Conservation (phyloP, 2,888 invertebrate genomes). For the Eulithis testata region DNA sequence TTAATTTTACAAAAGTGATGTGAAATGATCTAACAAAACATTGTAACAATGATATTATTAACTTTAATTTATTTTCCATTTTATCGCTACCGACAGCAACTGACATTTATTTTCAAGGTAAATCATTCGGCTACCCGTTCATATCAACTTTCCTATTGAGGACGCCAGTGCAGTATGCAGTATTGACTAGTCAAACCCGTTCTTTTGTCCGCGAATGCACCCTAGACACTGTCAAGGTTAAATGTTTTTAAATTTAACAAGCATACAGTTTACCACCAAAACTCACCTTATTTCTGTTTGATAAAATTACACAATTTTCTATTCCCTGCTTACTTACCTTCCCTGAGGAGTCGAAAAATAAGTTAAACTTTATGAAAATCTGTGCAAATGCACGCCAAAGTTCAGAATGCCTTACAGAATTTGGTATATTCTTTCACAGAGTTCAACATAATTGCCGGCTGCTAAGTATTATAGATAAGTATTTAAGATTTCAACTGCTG, state of each 20-base stretch:
- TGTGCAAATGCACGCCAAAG: neutral
- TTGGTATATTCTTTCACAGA: neutral
- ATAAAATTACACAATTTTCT: neutral
- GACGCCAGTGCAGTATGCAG: constrained; percentile 31
- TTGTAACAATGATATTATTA: constrained; percentile 44
- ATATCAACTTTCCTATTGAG: constrained; percentile 46
- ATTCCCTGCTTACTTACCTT: no score
- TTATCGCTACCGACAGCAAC: constrained; percentile 81
- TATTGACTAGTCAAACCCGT: constrained; percentile 19
- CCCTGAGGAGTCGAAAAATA: neutral
- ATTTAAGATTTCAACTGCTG: neutral
- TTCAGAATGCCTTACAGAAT: neutral
- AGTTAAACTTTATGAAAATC: neutral
- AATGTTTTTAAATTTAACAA: constrained; percentile 8
- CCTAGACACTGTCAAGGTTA: constrained; percentile 18
- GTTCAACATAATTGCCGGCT: neutral
- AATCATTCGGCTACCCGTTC: constrained; percentile 58
- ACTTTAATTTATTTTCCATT: constrained; percentile 65
- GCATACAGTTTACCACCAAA: neutral
- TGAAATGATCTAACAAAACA: neutral
- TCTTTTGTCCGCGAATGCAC: constrained; percentile 16
- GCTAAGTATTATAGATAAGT: neutral
- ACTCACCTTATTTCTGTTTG: neutral
- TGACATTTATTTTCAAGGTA: constrained; percentile 82
- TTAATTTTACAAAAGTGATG: neutral